A percentile compares a stretch with the other conserved stretches of the same genome.
Evolutionary conservation across 2,888 invertebrate species (phyloP).

Genomic region (Eilema caniola): DNA sequence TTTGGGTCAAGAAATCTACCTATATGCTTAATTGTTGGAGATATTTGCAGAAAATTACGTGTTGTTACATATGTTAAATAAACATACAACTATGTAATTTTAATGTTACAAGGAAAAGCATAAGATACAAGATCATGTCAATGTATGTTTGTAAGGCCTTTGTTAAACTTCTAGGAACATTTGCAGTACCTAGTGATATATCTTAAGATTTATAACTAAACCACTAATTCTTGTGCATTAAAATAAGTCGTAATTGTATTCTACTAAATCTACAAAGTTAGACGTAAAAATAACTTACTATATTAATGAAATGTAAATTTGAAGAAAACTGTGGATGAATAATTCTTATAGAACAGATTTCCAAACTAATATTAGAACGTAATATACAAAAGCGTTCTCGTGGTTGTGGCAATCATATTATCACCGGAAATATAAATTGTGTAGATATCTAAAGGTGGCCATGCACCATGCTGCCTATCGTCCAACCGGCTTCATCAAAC

Average conservation of each 20-base stretch:
- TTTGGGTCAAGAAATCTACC: too few species aligned
- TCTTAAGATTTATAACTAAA: not conserved
- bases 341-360: not conserved
- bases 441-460: not conserved
- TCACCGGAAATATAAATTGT: not conserved
- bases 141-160: too few species aligned
- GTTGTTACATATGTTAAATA: too few species aligned
- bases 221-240: not conserved
- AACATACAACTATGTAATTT: not conserved
- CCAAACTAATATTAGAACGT: not conserved
- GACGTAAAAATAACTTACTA: too few species aligned
- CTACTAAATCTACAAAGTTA: not conserved
- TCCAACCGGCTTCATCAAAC: not conserved
- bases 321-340: not conserved
- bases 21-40: too few species aligned
- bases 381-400: not conserved
- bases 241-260: not conserved
- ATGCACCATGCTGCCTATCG: not conserved
- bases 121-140: not conserved
- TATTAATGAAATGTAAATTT: not conserved
- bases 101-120: not conserved
- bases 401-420: slow-evolving; percentile 1
- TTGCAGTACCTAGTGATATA: not conserved
- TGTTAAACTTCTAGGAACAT: not conserved
- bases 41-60: too few species aligned